phyloP scores from a whole-genome alignment of 2,797 vertebrate genomes.

The Argentina silus region DNA sequence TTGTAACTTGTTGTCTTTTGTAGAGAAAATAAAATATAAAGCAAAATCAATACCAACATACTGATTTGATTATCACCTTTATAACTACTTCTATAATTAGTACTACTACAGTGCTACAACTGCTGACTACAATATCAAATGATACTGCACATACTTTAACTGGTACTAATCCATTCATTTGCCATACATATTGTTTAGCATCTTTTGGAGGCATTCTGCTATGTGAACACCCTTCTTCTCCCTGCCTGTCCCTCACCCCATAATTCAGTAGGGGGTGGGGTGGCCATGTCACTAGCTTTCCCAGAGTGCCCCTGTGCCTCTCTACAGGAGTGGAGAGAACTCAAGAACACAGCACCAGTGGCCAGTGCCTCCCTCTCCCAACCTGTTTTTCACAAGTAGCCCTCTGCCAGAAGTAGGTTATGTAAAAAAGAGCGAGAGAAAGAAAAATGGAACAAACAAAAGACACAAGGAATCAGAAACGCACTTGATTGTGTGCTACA shows the following conservation, averaged over 20 bases:
- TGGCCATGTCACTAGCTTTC: not conserved
- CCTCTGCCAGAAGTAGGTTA: constrained; percentile 37
- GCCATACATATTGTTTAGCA: not conserved
- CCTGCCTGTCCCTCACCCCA: not conserved
- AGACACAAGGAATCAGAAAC: constrained; percentile 19
- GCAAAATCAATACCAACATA: not conserved
- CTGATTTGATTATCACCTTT: not conserved
- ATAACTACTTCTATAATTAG: not conserved
- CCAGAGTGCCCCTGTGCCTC: not conserved
- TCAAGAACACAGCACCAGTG: constrained; percentile 6
- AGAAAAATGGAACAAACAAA: constrained; percentile 30
- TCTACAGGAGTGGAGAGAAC: not conserved
- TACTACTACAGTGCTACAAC: not conserved
- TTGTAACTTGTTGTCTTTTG: not conserved
- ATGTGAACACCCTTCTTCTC: too few relatives aligned
- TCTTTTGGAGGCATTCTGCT: too few relatives aligned
- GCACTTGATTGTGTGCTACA: constrained; percentile 21
- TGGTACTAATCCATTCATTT: not conserved
- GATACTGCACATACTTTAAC: not conserved
- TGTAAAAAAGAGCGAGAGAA: constrained; percentile 16
- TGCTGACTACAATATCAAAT: not conserved
- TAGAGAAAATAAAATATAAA: not conserved
- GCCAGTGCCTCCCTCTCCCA: not conserved
- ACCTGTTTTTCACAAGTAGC: constrained; percentile 23
- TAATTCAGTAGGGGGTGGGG: not conserved